Base-by-base conservation (phyloP, 2,113 vertebrate species). In the Silurus glanis region DNA sequence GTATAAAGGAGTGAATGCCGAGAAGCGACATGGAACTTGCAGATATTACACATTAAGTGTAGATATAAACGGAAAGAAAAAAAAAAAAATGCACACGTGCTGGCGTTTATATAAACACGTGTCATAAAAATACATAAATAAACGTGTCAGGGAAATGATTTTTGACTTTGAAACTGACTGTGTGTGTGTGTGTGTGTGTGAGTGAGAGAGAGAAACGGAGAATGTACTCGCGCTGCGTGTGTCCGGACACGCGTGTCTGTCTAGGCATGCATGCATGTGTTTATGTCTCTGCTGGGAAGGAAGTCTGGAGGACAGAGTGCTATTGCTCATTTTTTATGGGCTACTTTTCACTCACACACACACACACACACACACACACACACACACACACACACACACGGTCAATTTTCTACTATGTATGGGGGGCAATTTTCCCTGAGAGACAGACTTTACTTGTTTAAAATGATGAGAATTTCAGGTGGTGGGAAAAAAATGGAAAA, bases 391-490 rank as follows among this genome's bases (percentile, higher is more conserved):
- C 83, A 59, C 10, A 45, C 56, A 61, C 79, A 58, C 17, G 17
- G 49, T 25, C 49, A 14, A 25, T 25, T 55, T 10, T 76, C 10
- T 76, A 55, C 51, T 25, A 51, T 53, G 74, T 25, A 55, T 16
- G 51, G 23, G 74, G 51, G 51, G 69, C 47, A 23, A 6, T 21
- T 74, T 51, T 51, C 71, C 9, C 71, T n/a, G 49, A 53, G 49
- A 76, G 49, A 76, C 12, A 76, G 74, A 76, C 10, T 14, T 55
- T 55, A 53, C 25, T 76, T 2, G 12, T 25, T 76, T 55, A 78
- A 13, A 78, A n/a, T 78, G 51, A 78, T 78, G 74, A 78, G 74
- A 28, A 16, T 78, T 78, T 78, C 74, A 78, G 74, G n/a, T 78
- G 74, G 23, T 55, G 51, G 2, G 3, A 13, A 55, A 78, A 55